Evolutionary conservation across 2,113 vertebrate species (phyloP).

Genomic region (Melanostigma gelatinosum): DNA sequence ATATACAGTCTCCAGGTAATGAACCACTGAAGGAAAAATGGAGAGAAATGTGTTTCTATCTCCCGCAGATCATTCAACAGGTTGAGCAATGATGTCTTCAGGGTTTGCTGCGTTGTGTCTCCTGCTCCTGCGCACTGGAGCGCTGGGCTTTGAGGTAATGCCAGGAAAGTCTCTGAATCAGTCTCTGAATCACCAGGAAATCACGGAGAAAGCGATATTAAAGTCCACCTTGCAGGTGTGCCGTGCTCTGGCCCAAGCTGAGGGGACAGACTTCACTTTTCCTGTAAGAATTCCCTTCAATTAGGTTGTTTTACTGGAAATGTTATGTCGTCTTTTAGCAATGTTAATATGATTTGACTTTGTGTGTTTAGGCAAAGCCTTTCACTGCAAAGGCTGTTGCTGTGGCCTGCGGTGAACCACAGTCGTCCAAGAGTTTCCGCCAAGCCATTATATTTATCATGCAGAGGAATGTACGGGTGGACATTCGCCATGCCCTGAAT

Average conservation of each 20-base stretch:
- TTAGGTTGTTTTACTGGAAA: background rate
- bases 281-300: slow-evolving; percentile 46
- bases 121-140: slow-evolving; percentile 48
- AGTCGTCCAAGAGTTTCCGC: slow-evolving; percentile 51
- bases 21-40: background rate
- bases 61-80: background rate
- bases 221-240: slow-evolving; percentile 59
- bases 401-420: slow-evolving; percentile 36
- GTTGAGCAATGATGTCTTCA: slow-evolving; percentile 4
- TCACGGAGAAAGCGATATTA: slow-evolving; percentile 59
- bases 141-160: slow-evolving; percentile 53
- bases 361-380: slow-evolving; percentile 31
- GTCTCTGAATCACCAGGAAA: slow-evolving; percentile 57
- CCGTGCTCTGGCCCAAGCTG: slow-evolving; percentile 41
- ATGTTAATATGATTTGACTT: background rate
- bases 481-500: slow-evolving; percentile 40
- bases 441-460: slow-evolving; percentile 29
- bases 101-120: slow-evolving; percentile 17
- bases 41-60: background rate
- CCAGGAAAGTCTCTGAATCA: slow-evolving; percentile 39
- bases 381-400: slow-evolving; percentile 48
- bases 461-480: slow-evolving; percentile 49
- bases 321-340: background rate
- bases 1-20: background rate
- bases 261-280: slow-evolving; percentile 53